Conservation (phyloP, 2,113 vertebrate genomes). For the Tursiops truncatus region DNA sequence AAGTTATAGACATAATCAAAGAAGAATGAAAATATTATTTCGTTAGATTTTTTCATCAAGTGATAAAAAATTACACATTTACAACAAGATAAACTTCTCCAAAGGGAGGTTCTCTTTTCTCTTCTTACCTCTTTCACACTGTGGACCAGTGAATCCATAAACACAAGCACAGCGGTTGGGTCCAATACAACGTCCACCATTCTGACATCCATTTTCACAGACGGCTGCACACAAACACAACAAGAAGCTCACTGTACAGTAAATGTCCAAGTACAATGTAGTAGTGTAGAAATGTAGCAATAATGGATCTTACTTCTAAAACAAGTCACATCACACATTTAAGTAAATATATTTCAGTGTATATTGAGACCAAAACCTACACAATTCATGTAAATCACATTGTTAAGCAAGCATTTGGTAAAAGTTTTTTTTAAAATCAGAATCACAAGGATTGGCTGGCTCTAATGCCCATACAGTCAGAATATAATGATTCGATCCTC, state of each 20-base stretch:
- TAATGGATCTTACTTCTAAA: not conserved
- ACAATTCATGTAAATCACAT: not conserved
- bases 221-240: conserved; percentile 86
- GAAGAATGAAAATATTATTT: not conserved
- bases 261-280: not conserved
- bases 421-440: not conserved
- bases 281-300: not conserved
- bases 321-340: not conserved
- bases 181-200: conserved; percentile 96
- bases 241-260: not conserved
- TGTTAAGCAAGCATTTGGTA: not conserved
- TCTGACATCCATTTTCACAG: conserved; percentile 96
- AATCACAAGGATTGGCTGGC: not conserved
- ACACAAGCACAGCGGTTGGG: conserved; percentile 97
- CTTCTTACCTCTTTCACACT: conserved; percentile 96
- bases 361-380: not conserved
- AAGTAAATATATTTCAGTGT: not conserved
- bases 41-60: not conserved
- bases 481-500: not conserved
- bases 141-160: conserved; percentile 97
- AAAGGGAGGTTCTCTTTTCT: not conserved
- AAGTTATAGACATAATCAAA: not conserved
- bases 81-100: not conserved
- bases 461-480: not conserved
- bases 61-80: not conserved